Conservation (phyloP, 2,888 invertebrate genomes). For the Tetropium fuscum region DNA sequence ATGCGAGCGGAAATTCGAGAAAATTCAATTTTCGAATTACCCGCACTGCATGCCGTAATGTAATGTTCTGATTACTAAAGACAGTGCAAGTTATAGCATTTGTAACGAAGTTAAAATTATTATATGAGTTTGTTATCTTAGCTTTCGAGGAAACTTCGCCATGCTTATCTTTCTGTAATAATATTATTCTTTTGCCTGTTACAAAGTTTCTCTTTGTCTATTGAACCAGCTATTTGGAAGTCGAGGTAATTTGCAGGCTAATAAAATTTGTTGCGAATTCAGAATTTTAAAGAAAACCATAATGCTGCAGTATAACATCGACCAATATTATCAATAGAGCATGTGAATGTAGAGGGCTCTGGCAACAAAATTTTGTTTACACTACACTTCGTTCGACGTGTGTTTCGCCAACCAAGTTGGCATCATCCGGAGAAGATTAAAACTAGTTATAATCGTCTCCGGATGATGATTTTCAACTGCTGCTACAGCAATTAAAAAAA, state of each 20-base stretch:
- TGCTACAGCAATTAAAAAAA: no score
- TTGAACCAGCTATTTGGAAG: background rate
- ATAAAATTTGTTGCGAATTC: background rate
- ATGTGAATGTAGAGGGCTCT: no score
- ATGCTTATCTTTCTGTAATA: constrained; percentile 15
- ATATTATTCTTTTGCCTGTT: constrained; percentile 13
- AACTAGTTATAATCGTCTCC: no score
- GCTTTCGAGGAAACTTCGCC: constrained; percentile 3
- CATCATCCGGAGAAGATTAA: no score
- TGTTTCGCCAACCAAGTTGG: no score
- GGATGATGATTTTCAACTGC: no score
- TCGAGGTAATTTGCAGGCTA: background rate
- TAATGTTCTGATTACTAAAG: constrained; percentile 5
- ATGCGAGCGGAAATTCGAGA: background rate
- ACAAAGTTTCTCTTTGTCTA: constrained; percentile 18
- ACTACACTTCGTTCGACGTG: no score
- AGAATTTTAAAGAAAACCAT: background rate
- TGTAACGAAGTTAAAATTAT: constrained; percentile 15
- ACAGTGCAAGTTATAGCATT: constrained; percentile 13
- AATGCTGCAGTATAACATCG: no score
- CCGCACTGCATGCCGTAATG: background rate
- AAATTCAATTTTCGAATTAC: constrained; percentile 18
- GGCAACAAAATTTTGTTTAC: no score
- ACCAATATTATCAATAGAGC: no score
- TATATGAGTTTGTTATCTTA: constrained; percentile 19